Conservation (phyloP, 2,888 invertebrate genomes). For the Sarcophaga caerulescens region DNA sequence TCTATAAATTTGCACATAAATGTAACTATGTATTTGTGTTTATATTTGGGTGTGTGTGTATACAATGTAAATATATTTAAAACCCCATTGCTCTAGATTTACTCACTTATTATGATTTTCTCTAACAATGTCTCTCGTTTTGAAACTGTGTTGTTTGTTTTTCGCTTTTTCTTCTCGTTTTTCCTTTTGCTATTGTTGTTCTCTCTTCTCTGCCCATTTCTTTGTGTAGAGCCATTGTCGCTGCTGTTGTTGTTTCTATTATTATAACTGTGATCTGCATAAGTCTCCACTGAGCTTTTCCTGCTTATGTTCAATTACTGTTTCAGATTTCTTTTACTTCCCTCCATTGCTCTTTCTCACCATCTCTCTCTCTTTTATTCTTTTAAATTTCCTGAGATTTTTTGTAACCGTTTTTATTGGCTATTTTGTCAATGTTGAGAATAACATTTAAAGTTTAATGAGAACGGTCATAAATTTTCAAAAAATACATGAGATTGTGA, state of each 20-base stretch:
- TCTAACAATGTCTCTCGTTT: constrained; percentile 41
- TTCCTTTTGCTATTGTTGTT: constrained; percentile 12
- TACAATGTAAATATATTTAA: constrained; percentile 29
- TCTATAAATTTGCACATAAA: background rate
- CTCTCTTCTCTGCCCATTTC: background rate
- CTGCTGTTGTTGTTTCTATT: background rate
- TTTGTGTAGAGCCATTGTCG: background rate
- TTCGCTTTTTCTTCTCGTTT: background rate
- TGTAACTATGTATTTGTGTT: background rate
- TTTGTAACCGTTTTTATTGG: background rate
- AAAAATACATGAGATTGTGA: too few species aligned
- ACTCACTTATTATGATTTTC: constrained; percentile 41
- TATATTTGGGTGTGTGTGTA: background rate
- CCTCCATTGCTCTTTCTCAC: background rate
- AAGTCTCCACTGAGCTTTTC: constrained; percentile 30
- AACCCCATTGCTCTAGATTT: constrained; percentile 45
- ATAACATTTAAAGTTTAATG: background rate
- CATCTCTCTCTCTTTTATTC: background rate
- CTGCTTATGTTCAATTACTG: constrained; percentile 48
- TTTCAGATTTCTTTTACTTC: background rate
- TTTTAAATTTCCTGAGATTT: background rate
- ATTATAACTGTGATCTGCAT: constrained; percentile 30
- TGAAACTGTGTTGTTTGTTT: constrained; percentile 25
- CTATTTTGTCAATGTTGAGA: background rate
- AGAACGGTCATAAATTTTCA: too few species aligned